Percentiles rank a stretch among this genome's conserved stretches.
phyloP scores from a whole-genome alignment of 2,797 vertebrate species.

The Lepus townsendii region DNA sequence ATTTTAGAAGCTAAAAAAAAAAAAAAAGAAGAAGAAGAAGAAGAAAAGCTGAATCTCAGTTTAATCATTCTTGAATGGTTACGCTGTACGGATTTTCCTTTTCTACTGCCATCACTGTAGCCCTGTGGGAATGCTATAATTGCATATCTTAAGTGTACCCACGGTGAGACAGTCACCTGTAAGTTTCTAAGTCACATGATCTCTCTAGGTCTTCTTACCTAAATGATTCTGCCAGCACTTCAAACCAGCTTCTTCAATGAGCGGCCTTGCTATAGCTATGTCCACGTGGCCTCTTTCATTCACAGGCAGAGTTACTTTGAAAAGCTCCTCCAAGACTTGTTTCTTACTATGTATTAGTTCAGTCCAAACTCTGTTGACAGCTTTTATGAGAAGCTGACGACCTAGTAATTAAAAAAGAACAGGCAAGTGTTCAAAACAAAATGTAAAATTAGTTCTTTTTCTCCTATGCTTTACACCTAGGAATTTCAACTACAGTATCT shows the following conservation, averaged over 20 bases:
- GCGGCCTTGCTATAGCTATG: conserved; percentile 93
- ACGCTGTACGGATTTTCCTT: neutral
- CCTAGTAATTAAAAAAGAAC: conserved; percentile 87
- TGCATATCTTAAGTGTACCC: neutral
- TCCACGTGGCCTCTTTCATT: conserved; percentile 98
- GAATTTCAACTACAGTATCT: conserved; percentile 33
- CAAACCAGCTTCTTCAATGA: conserved; percentile 96
- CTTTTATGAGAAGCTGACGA: conserved; percentile 97
- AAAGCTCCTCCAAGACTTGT: conserved; percentile 97
- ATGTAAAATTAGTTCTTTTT: neutral
- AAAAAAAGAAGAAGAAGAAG: neutral
- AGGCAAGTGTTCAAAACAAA: neutral
- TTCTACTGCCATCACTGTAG: neutral
- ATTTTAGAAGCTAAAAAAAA: neutral
- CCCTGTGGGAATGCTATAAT: neutral
- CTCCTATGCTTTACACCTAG: neutral
- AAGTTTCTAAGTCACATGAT: neutral
- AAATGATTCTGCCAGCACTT: conserved; percentile 99
- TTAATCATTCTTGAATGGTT: conserved; percentile 8
- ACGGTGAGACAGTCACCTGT: fast-evolving
- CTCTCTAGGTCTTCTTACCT: conserved; percentile 88
- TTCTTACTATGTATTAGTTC: conserved; percentile 98
- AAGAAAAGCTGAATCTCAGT: neutral
- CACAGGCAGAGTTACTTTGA: conserved; percentile 96
- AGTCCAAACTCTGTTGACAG: conserved; percentile 98